Evolutionary conservation across 2,113 vertebrate genomes (phyloP).

Genomic region (Leucoraja erinaceus): DNA sequence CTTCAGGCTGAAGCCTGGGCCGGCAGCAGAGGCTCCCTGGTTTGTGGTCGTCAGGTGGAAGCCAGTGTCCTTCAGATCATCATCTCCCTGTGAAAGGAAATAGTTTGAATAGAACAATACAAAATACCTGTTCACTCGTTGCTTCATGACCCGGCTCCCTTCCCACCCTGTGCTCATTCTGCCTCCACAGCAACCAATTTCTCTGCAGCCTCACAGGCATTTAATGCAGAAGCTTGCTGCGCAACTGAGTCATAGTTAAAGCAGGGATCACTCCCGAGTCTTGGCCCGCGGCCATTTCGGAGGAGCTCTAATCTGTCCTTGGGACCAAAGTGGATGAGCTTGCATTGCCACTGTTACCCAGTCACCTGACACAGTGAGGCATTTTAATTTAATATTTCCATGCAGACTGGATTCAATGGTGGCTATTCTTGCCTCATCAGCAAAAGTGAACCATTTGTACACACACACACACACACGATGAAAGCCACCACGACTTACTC

Average conservation of each 20-base stretch:
- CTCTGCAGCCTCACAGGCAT: background rate
- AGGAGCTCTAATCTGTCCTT: no score
- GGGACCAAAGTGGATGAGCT: no score
- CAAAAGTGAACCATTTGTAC: no score
- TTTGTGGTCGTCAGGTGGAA: constrained; percentile 93
- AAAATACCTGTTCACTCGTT: background rate
- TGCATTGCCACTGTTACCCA: no score
- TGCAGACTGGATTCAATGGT: no score
- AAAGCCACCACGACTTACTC: background rate
- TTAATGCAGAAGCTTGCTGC: background rate
- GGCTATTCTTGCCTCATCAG: no score
- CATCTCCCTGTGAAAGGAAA: constrained; percentile 68
- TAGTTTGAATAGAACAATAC: background rate
- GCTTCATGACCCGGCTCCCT: background rate
- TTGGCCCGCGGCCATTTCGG: no score
- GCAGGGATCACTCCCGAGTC: background rate
- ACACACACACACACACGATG: background rate
- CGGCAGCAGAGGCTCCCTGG: constrained; percentile 86
- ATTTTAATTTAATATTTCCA: no score
- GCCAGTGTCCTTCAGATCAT: constrained; percentile 87
- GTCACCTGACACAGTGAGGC: no score
- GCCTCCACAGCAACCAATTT: background rate
- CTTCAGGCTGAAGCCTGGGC: constrained; percentile 93
- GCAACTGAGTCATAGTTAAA: background rate
- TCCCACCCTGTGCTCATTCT: background rate